Base-by-base conservation (phyloP, 2,888 invertebrate species). In the Ecdyonurus torrentis region DNA sequence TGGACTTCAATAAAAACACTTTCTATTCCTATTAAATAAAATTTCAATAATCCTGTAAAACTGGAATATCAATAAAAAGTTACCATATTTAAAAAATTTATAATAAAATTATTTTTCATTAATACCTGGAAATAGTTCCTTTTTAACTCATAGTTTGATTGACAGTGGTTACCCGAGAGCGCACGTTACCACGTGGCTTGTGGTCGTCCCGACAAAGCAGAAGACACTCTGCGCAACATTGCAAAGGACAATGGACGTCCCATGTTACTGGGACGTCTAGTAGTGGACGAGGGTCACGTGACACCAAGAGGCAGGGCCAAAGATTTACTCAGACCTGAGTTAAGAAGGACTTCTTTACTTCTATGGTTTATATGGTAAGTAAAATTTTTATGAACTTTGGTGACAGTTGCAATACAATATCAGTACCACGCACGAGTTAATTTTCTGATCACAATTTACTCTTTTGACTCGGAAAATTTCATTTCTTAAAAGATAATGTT, bases 141-240 rank as follows among this genome's bases (percentile, higher is more conserved):
- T 50, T 50, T 50, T 10, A 50, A 50, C 7, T 10, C 18, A 10
- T 50, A 10, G 50, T 10, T 50, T 63, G 66, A 59, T 65, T 78
- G 80, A 61, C 74, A 92, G 92, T 96, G 94, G 93, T 76, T 96
- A 63, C 95, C 96, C 23, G 95, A 96, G 75, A 94, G 94, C 65
- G 92, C 93, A 0, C 80, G 93, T 65, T 96, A 82, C 74, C 87
- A 92, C 70, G 89, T 94, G 37, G 87, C 91, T 0, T 84, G 87
- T 69, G 95, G 95, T 1, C 86, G 89, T 71, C 84, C 87, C 2
- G 92, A 94, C 64, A 87, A 87, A 74, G 95, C 95, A 0, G 74
- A 92, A 63, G 83, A 83, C 63, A 94, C 91, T 1, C 76, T 96
- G 62, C 86, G 91, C 76, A 83, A 89, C 77, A 86, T 94, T 68